These are phyloP conservation scores for Zele albiditarsus DNA, from an alignment of 2,888 invertebrate genomes.

Conservation along the genomic window DNA sequence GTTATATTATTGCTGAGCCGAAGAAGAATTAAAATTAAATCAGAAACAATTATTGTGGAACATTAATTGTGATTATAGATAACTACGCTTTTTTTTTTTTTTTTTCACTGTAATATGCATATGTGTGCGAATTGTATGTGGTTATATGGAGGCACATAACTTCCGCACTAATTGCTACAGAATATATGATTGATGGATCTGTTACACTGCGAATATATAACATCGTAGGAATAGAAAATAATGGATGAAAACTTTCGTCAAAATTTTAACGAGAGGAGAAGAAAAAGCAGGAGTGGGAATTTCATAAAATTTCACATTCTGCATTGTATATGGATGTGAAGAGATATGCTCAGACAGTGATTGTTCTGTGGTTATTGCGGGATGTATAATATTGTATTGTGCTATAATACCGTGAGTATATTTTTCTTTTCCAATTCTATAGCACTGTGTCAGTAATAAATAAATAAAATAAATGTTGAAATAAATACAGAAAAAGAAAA, in stretches of 20 bases:
- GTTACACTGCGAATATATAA: background rate
- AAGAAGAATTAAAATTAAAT: background rate
- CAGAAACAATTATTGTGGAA: background rate
- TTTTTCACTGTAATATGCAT: conserved; percentile 1
- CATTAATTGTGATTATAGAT: background rate
- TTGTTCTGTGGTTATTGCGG: conserved; percentile 11
- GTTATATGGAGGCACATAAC: conserved; percentile 7
- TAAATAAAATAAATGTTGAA: background rate
- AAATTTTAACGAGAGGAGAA: background rate
- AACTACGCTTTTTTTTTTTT: background rate
- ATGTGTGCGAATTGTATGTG: background rate
- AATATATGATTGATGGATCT: conserved; percentile 26
- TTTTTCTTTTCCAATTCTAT: background rate
- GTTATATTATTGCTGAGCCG: background rate
- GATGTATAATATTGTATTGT: background rate
- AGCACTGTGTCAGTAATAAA: background rate
- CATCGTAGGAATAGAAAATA: background rate
- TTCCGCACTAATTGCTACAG: conserved; percentile 40
- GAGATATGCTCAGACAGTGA: background rate
- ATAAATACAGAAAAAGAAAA: background rate
- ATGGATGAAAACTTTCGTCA: conserved; percentile 30
- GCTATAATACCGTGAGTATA: background rate
- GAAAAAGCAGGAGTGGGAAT: conserved; percentile 8
- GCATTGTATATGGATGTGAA: background rate
- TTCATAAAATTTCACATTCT: conserved; percentile 14